Conservation (phyloP, 2,797 vertebrate species). For the Darevskia mixta region DNA sequence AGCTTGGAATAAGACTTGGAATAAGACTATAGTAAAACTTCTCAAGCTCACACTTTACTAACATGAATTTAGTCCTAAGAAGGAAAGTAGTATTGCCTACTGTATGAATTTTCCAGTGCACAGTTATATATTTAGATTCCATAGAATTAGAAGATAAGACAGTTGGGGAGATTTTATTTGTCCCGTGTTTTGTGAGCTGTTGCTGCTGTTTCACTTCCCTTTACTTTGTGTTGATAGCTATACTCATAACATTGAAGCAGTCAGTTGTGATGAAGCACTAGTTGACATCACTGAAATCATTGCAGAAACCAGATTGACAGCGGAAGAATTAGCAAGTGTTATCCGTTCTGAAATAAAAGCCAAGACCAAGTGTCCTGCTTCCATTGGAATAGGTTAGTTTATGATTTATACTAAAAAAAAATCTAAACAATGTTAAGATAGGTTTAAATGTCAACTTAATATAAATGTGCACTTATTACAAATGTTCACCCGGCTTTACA, state of each 20-base stretch:
- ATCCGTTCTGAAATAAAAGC: slow-evolving; percentile 91
- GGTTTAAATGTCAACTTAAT: background rate
- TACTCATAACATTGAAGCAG: slow-evolving; percentile 95
- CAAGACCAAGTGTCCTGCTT: slow-evolving; percentile 92
- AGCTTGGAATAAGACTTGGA: background rate
- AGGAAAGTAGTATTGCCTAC: background rate
- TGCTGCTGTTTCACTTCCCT: slow-evolving; percentile 67
- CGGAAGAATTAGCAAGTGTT: slow-evolving; percentile 88
- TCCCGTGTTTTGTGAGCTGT: slow-evolving; percentile 54
- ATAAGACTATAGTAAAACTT: background rate
- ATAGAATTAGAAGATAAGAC: slow-evolving; percentile 27
- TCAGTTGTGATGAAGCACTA: slow-evolving; percentile 97
- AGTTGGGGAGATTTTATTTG: slow-evolving; percentile 57
- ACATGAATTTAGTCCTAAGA: background rate
- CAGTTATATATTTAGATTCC: slow-evolving; percentile 17
- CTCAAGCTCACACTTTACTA: background rate
- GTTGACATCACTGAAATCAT: slow-evolving; percentile 91
- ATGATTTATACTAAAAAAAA: background rate
- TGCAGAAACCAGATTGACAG: slow-evolving; percentile 85
- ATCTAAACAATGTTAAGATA: background rate
- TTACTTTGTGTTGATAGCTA: slow-evolving; percentile 86
- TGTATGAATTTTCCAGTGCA: background rate
- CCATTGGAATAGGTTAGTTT: slow-evolving; percentile 94
- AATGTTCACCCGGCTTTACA: too few species aligned
- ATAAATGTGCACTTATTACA: background rate